Conservation (phyloP, 2,797 vertebrate species). For the Sebastes matsubarae region DNA sequence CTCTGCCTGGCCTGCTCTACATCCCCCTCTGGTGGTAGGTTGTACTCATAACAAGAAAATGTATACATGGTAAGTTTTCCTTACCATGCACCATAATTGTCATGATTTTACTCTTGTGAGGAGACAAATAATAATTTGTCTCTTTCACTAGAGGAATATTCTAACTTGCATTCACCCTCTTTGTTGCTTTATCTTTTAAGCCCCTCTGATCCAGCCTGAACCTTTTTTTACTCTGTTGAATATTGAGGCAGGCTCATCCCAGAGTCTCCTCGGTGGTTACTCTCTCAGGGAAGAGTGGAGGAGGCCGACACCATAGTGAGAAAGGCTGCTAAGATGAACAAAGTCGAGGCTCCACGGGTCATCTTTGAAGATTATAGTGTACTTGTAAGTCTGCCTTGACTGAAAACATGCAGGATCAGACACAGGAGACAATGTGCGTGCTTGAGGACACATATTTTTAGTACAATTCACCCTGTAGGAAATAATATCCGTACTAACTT, state of each 20-base stretch:
- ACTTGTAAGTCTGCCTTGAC: neutral
- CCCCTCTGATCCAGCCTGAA: no score
- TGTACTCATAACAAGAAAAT: neutral
- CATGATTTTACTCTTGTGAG: neutral
- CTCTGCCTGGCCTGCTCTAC: neutral
- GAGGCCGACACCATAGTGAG: constrained; percentile 74
- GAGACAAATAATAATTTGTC: neutral
- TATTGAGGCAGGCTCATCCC: constrained; percentile 72
- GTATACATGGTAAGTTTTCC: neutral
- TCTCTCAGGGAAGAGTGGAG: constrained; percentile 65
- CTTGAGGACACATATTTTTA: neutral
- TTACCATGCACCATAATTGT: neutral
- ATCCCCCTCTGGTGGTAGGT: constrained; percentile 80
- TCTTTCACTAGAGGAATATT: neutral
- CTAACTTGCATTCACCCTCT: neutral
- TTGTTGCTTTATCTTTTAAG: neutral
- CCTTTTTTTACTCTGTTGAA: neutral
- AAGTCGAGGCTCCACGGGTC: constrained; percentile 58
- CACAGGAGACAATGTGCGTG: neutral
- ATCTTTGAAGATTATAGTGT: constrained; percentile 59
- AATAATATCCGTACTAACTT: neutral
- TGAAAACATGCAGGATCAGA: neutral
- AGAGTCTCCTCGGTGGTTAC: constrained; percentile 81
- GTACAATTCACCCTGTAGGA: neutral
- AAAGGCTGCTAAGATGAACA: constrained; percentile 74